These are phyloP conservation scores for Clarias fuscus DNA, from an alignment of 2,797 vertebrate genomes.

Conservation along the genomic window DNA sequence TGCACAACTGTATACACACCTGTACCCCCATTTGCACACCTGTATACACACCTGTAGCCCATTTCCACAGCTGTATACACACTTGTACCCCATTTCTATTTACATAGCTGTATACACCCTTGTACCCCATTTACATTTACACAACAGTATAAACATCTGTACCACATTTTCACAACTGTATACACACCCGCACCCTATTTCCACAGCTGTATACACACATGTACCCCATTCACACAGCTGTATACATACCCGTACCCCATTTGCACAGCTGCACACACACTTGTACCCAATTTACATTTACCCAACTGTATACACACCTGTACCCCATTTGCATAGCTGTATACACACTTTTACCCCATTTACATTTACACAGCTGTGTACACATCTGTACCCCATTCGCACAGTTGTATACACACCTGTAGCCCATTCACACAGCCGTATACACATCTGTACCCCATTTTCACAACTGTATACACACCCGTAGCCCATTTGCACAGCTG, in stretches of 20 bases:
- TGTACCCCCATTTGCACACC: not conserved
- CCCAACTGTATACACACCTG: not conserved
- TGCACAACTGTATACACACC: not conserved
- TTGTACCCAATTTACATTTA: not conserved
- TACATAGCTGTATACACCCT: too few species aligned
- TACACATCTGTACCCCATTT: not conserved
- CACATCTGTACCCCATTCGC: not conserved
- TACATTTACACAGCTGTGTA: not conserved
- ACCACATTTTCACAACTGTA: not conserved
- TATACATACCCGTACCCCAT: not conserved
- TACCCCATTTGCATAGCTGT: slow-evolving; percentile 42
- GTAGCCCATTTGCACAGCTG: not conserved
- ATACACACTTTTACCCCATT: not conserved
- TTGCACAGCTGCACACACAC: not conserved
- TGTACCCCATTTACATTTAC: not conserved
- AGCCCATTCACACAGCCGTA: not conserved
- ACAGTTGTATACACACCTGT: not conserved
- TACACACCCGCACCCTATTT: not conserved
- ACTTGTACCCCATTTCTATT: not conserved
- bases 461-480: not conserved
- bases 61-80: not conserved
- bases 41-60: not conserved
- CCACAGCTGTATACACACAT: not conserved
- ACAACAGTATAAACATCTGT: too few species aligned
- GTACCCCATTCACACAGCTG: not conserved